These are phyloP conservation scores for Pseudolycoriella hygida DNA, from an alignment of 2,888 invertebrate species.

Conservation along the genomic window DNA sequence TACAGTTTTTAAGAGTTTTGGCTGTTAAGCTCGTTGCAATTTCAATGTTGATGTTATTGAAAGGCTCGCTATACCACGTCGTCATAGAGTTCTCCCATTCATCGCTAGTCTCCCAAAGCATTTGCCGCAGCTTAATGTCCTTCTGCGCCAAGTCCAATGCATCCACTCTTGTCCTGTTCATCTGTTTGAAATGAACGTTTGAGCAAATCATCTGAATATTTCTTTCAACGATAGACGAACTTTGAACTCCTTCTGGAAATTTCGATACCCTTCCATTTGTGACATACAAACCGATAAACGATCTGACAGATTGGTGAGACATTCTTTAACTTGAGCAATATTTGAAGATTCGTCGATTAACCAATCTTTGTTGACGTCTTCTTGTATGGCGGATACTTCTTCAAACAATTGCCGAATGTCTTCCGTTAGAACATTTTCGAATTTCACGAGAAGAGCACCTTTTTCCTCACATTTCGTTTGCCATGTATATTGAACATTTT, in stretches of 20 bases:
- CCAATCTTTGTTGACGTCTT: slow-evolving; percentile 38
- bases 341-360: slow-evolving; percentile 39
- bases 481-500: no score
- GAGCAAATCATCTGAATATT: slow-evolving; percentile 5
- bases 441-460: slow-evolving; percentile 45
- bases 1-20: slow-evolving; percentile 51
- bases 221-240: slow-evolving; percentile 26
- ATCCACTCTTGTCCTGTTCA: slow-evolving; percentile 69
- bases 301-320: slow-evolving; percentile 43
- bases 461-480: slow-evolving; percentile 45
- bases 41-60: slow-evolving; percentile 42
- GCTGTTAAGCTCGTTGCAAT: slow-evolving; percentile 47
- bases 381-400: slow-evolving; percentile 53
- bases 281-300: slow-evolving; percentile 44
- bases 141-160: slow-evolving; percentile 61
- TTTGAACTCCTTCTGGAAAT: slow-evolving; percentile 72
- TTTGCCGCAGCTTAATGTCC: slow-evolving; percentile 60
- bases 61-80: slow-evolving; percentile 39
- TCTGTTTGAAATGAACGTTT: no score
- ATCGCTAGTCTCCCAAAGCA: slow-evolving; percentile 61
- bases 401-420: slow-evolving; percentile 57
- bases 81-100: slow-evolving; percentile 51
- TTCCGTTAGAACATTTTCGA: slow-evolving; percentile 55
- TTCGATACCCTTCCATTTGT: slow-evolving; percentile 55
- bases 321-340: slow-evolving; percentile 41